phyloP scores from a whole-genome alignment of 2,797 vertebrate species.

The Enoplosus armatus region DNA sequence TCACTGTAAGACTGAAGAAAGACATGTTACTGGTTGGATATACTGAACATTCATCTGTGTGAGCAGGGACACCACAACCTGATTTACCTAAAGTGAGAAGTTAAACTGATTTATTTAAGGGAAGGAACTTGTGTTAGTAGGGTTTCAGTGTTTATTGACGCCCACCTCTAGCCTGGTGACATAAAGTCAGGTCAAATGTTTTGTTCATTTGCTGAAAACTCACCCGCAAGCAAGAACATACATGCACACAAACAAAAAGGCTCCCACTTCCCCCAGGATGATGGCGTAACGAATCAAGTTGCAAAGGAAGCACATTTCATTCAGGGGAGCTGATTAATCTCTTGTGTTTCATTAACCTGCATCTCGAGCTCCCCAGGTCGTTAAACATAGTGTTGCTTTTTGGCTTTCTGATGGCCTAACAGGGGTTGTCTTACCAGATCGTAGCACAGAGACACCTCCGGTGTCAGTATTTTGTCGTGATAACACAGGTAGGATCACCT shows the following conservation, averaged over 20 bases:
- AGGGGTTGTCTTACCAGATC: constrained; percentile 3
- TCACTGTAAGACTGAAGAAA: background rate
- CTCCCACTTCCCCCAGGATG: constrained; percentile 11
- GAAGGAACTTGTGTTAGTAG: background rate
- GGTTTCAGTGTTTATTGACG: background rate
- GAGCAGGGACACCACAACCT: background rate
- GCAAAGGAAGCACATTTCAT: constrained; percentile 71
- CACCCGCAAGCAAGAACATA: background rate
- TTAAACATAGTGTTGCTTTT: constrained; percentile 34
- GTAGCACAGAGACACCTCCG: background rate
- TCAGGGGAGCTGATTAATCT: constrained; percentile 80
- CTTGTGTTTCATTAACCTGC: constrained; percentile 73
- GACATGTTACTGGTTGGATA: background rate
- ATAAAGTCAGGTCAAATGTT: background rate
- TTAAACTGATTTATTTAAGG: background rate
- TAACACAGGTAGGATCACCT: constrained; percentile 19
- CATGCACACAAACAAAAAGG: constrained; percentile 24
- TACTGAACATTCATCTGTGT: background rate
- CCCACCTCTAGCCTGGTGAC: background rate
- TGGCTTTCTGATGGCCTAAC: constrained; percentile 33
- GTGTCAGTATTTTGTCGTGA: constrained; percentile 8
- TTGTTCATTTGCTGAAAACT: constrained; percentile 1
- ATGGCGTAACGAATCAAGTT: constrained; percentile 30
- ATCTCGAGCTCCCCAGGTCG: constrained; percentile 50
- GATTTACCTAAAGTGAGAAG: background rate